Base-by-base conservation (phyloP, 2,113 vertebrate species). In the Microcebus lehilahytsara region DNA sequence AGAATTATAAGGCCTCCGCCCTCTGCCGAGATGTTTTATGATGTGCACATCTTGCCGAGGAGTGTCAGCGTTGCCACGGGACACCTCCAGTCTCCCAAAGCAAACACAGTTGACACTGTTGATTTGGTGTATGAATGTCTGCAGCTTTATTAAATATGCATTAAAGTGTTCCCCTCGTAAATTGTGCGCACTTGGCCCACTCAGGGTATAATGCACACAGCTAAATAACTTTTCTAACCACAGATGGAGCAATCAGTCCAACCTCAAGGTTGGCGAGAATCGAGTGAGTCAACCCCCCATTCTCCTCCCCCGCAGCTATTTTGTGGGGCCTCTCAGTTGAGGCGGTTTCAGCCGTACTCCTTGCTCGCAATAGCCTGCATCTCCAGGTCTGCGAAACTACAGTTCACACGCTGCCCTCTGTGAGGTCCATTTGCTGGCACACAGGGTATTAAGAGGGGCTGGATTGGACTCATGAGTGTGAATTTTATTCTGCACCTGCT, bases 61-160 rank as follows among this genome's bases (percentile, higher is more conserved):
- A 98, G 89, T 87, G 46, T 96, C 98, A 95, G 95, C 93, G 91
- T 96, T 96, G 96, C 97, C 98, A 97, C 84, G 64, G 97, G 97
- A 98, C 97, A 97, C 96, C 93, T 98, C 97, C 93, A 89, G 87
- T 91, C 97, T 98, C 97, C 98, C 93, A 98, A 98, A 98, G 98
- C 97, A 98, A 98, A 98, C 97, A 98, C 97, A 96, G 97, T 97
- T 98, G 98, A 98, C 98, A 98, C 98, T 97, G 97, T 98, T 98
- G 98, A 98, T 98, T 98, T 98, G 98, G 97, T 97, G 93, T 98
- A 98, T 98, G 97, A 97, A 98, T 98, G 98, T 98, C 98, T 98
- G 95, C 90, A 91, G 98, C 97, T 97, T 98, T 98, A 98, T 98
- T 98, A 98, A 98, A 98, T 98, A 98, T 98, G 97, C 98, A 98